A percentile compares a stretch with the other conserved stretches of the same genome.
phyloP scores from a whole-genome alignment of 2,113 vertebrate genomes.

The Deroptyus accipitrinus region DNA sequence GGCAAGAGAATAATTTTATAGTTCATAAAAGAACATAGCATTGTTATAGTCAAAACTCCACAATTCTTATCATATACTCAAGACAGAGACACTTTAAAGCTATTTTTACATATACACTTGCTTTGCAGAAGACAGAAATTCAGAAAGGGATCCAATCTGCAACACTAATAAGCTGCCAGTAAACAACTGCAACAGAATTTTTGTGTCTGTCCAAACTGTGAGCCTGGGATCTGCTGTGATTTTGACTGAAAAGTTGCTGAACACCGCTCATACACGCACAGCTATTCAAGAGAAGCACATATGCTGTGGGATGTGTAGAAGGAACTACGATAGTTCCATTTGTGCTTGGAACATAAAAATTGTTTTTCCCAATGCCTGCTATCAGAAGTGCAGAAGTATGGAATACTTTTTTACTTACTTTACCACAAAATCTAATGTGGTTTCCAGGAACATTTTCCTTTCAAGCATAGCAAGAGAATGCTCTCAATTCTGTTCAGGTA shows the following conservation, averaged over 20 bases:
- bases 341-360: background rate
- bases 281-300: background rate
- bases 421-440: background rate
- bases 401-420: background rate
- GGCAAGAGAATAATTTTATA: conserved; percentile 49
- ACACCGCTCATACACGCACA: background rate
- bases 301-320: background rate
- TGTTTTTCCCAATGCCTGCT: background rate
- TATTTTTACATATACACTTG: background rate
- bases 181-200: background rate
- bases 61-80: background rate
- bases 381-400: background rate
- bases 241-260: background rate
- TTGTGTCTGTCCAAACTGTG: background rate
- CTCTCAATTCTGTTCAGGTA: background rate
- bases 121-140: background rate
- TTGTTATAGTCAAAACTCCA: background rate
- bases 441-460: background rate
- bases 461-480: background rate
- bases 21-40: conserved; percentile 29
- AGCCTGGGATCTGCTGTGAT: background rate
- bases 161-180: background rate
- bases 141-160: background rate
- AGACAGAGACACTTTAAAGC: background rate
- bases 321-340: background rate